A percentile compares a stretch with the other conserved stretches of the same genome.
Evolutionary conservation across 1,140 invertebrate species (phyloP).

Genomic region (Drosophila quadrilineata): DNA sequence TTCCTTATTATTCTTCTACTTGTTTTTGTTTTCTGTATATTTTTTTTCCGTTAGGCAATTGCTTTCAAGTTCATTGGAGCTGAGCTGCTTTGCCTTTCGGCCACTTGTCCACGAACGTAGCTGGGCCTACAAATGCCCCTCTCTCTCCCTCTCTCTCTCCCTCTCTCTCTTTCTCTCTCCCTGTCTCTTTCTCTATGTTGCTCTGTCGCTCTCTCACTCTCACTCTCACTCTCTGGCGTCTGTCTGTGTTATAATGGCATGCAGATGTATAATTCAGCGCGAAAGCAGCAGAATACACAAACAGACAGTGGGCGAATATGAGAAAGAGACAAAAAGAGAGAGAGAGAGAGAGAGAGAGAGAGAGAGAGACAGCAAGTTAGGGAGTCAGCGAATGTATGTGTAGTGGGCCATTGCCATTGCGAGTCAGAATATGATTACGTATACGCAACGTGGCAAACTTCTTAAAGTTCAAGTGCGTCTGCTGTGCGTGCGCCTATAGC

Average conservation of each 20-base stretch:
- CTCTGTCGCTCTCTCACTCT: not conserved
- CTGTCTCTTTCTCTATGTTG: not conserved
- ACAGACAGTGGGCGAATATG: not conserved
- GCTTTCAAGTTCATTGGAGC: conserved; percentile 38
- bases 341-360: not conserved
- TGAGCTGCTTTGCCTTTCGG: conserved; percentile 27
- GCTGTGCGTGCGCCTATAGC: not conserved
- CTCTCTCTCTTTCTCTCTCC: not conserved
- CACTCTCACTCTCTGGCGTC: not conserved
- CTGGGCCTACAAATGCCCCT: not conserved
- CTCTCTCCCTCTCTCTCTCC: not conserved
- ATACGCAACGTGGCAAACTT: conserved; percentile 73
- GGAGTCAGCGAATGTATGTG: no score
- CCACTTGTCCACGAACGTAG: conserved; percentile 66
- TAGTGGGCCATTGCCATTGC: no score
- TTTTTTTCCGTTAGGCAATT: conserved; percentile 9
- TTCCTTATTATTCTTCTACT: no score
- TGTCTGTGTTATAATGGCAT: conserved; percentile 29
- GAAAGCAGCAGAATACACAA: not conserved
- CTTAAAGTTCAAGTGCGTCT: conserved; percentile 67
- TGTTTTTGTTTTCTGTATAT: no score
- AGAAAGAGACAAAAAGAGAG: not conserved
- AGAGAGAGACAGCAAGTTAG: conserved; percentile 10
- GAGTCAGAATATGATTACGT: conserved; percentile 65
- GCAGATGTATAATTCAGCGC: conserved; percentile 62